Conservation (phyloP, 2,888 invertebrate genomes). For the Eupithecia insigniata region DNA sequence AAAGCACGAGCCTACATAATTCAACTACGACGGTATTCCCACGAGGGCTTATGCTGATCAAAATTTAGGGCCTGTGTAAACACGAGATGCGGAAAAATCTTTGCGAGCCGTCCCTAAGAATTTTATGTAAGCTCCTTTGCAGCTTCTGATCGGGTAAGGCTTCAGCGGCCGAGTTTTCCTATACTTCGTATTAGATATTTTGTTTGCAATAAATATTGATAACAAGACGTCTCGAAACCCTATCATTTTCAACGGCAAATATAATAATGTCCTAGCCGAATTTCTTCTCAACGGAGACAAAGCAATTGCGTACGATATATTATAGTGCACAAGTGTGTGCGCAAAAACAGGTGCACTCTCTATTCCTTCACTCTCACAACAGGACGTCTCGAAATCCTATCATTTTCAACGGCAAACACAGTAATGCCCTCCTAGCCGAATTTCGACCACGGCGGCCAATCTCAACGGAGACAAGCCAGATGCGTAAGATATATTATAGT, state of each 20-base stretch:
- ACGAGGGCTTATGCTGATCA: constrained; percentile 57
- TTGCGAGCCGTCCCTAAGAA: constrained; percentile 21
- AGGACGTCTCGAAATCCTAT: too few species aligned
- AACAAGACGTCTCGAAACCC: not conserved
- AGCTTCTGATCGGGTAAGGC: constrained; percentile 13
- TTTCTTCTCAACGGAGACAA: too few species aligned
- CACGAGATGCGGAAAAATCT: constrained; percentile 49
- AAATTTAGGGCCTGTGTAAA: constrained; percentile 65
- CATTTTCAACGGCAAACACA: too few species aligned
- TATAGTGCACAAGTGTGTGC: too few species aligned
- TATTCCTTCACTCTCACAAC: too few species aligned
- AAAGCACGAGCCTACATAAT: constrained; percentile 76
- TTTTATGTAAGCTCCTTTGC: constrained; percentile 15
- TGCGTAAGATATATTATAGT: too few species aligned
- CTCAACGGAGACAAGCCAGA: too few species aligned
- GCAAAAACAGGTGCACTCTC: too few species aligned
- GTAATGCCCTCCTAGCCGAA: too few species aligned
- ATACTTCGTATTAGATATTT: constrained; percentile 5
- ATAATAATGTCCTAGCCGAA: too few species aligned
- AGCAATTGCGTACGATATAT: too few species aligned
- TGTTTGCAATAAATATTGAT: constrained; percentile 8
- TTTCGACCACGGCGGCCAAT: too few species aligned
- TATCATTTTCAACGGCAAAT: constrained; percentile 6
- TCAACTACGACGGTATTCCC: constrained; percentile 61
- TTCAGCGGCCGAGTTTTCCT: constrained; percentile 5